Percentiles rank a stretch among this genome's conserved stretches.
phyloP scores from a whole-genome alignment of 2,888 invertebrate genomes.

The Patella caerulea region DNA sequence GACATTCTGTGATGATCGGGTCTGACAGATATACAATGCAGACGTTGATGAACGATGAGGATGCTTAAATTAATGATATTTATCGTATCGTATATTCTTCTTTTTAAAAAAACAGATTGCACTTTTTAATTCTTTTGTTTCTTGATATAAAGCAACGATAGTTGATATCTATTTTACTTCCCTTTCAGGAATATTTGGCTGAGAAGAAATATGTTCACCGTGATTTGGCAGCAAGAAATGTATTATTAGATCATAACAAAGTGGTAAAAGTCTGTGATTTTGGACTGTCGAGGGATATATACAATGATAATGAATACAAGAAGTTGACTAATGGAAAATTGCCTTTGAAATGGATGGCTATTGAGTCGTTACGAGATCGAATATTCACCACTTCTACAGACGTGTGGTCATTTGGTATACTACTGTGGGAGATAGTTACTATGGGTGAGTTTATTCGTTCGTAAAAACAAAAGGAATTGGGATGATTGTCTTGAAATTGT shows the following conservation, averaged over 20 bases:
- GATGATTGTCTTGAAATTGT: background rate
- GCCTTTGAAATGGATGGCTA: conserved; percentile 71
- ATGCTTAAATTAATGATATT: too few species aligned
- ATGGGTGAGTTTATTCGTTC: conserved; percentile 74
- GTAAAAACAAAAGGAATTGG: background rate
- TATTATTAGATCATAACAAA: conserved; percentile 75
- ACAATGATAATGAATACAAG: conserved; percentile 86
- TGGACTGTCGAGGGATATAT: conserved; percentile 88
- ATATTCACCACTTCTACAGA: conserved; percentile 86
- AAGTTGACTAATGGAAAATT: conserved; percentile 74
- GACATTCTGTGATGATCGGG: too few species aligned
- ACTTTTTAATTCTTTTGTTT: too few species aligned
- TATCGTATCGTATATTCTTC: too few species aligned
- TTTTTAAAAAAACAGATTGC: too few species aligned
- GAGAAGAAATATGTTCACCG: conserved; percentile 88
- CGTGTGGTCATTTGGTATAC: conserved; percentile 89
- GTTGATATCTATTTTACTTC: background rate
- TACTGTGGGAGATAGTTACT: conserved; percentile 90
- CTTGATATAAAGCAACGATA: too few species aligned
- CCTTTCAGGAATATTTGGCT: conserved; percentile 82
- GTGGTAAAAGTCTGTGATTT: conserved; percentile 89
- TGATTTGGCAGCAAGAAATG: conserved; percentile 89
- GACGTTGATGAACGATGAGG: too few species aligned
- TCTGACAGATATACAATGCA: too few species aligned
- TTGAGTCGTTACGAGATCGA: conserved; percentile 76